Evolutionary conservation across 2,797 vertebrate species (phyloP).

Genomic region (Odontamblyopus lacepedii): DNA sequence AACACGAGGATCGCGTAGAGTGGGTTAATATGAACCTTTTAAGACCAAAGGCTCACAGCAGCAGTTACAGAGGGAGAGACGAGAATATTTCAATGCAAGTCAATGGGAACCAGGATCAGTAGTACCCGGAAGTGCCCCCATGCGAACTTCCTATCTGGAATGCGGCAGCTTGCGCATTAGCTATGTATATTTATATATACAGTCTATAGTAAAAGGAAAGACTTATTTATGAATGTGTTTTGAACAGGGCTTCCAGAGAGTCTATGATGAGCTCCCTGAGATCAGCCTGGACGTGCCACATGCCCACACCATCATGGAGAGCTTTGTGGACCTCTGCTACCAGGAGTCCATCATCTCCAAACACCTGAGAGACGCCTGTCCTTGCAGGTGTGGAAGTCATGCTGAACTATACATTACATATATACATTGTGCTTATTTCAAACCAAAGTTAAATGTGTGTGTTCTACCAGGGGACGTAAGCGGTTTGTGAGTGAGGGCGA

Average conservation of each 20-base stretch:
- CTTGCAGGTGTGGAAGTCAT: conserved; percentile 72
- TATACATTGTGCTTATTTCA: not conserved
- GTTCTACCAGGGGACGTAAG: conserved; percentile 82
- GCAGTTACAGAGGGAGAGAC: no score
- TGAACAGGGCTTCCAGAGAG: conserved; percentile 84
- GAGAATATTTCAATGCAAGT: no score
- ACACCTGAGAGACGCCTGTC: conserved; percentile 84
- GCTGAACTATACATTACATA: not conserved
- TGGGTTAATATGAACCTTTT: no score
- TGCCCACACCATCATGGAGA: conserved; percentile 84
- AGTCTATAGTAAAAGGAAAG: not conserved
- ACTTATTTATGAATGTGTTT: not conserved
- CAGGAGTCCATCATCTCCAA: conserved; percentile 84
- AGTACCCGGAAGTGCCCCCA: no score
- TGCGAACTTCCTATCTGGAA: no score
- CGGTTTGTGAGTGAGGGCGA: conserved; percentile 89
- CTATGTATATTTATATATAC: no score
- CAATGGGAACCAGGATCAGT: no score
- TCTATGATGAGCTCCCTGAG: conserved; percentile 84
- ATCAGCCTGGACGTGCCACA: conserved; percentile 85
- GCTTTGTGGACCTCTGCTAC: conserved; percentile 85
- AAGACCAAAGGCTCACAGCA: no score
- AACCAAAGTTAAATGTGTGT: conserved; percentile 6
- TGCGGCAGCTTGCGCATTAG: no score
- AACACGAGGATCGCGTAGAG: no score